phyloP scores from a whole-genome alignment of 2,113 vertebrate species.

The Leiothrix lutea region DNA sequence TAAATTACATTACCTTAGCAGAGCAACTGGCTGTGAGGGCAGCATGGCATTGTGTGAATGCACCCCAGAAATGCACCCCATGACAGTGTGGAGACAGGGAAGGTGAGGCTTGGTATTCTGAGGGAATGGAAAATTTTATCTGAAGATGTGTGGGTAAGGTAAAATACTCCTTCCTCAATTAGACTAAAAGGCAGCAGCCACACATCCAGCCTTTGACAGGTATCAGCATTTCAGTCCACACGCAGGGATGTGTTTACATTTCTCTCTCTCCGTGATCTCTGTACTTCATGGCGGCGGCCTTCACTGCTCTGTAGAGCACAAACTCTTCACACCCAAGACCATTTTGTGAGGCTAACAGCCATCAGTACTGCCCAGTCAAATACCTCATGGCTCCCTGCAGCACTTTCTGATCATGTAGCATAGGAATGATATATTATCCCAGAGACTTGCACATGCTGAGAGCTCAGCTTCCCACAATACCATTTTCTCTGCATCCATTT shows the following conservation, averaged over 20 bases:
- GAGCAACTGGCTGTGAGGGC: not conserved
- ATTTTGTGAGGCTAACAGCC: not conserved
- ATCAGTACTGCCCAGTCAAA: not conserved
- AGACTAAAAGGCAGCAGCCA: not conserved
- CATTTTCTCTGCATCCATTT: conserved; percentile 31
- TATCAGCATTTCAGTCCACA: not conserved
- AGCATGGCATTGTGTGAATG: not conserved
- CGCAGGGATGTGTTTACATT: rapidly evolving
- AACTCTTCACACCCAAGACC: not conserved
- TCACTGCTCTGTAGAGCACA: not conserved
- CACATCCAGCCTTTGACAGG: not conserved
- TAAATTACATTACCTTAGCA: not conserved
- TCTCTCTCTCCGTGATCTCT: not conserved
- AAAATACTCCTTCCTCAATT: not conserved
- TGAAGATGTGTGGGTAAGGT: not conserved
- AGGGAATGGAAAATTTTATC: not conserved
- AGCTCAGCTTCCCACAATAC: conserved; percentile 3
- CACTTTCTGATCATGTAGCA: not conserved
- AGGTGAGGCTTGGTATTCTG: not conserved
- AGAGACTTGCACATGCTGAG: not conserved
- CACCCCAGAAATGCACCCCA: not conserved
- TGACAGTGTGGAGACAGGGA: not conserved
- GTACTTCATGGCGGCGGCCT: rapidly evolving
- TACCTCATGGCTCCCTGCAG: not conserved
- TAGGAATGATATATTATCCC: not conserved